phyloP scores from a whole-genome alignment of 2,888 invertebrate species.

The Osmoderma eremita region DNA sequence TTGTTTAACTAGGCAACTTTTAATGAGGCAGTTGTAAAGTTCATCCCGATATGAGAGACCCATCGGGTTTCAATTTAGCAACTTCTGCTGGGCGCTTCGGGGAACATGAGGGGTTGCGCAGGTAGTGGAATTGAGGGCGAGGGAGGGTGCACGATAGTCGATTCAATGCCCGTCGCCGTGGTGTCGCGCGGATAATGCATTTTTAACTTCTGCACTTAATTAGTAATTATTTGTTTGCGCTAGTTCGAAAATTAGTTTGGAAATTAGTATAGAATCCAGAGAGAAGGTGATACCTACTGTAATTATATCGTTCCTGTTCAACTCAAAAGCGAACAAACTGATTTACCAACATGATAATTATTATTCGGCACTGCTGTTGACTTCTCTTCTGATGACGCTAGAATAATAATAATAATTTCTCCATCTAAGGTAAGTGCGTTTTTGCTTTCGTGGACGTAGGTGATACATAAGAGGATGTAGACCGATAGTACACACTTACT shows the following conservation, averaged over 20 bases:
- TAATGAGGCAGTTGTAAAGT: slow-evolving; percentile 37
- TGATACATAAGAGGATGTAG: too few relatives aligned
- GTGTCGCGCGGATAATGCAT: slow-evolving; percentile 8
- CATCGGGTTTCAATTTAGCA: slow-evolving; percentile 30
- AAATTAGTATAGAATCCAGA: too few relatives aligned
- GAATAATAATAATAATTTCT: too few relatives aligned
- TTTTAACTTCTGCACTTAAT: slow-evolving; percentile 3
- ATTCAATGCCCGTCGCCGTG: not conserved
- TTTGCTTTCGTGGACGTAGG: too few relatives aligned
- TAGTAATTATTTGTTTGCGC: slow-evolving; percentile 5
- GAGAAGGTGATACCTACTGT: too few relatives aligned
- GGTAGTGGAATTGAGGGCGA: not conserved
- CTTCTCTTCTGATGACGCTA: too few relatives aligned
- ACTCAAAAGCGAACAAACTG: too few relatives aligned
- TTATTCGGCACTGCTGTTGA: too few relatives aligned
- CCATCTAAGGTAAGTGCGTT: too few relatives aligned
- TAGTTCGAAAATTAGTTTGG: slow-evolving; percentile 4
- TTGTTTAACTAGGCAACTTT: slow-evolving; percentile 39
- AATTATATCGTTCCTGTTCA: too few relatives aligned
- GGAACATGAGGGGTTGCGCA: not conserved
- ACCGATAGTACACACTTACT: too few relatives aligned
- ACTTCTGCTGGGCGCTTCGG: slow-evolving; percentile 9
- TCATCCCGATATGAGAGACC: slow-evolving; percentile 30
- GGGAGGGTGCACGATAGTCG: not conserved
- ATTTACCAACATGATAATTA: too few relatives aligned